These are phyloP conservation scores for Karalla daura DNA, from an alignment of 2,797 vertebrate species.

Conservation along the genomic window DNA sequence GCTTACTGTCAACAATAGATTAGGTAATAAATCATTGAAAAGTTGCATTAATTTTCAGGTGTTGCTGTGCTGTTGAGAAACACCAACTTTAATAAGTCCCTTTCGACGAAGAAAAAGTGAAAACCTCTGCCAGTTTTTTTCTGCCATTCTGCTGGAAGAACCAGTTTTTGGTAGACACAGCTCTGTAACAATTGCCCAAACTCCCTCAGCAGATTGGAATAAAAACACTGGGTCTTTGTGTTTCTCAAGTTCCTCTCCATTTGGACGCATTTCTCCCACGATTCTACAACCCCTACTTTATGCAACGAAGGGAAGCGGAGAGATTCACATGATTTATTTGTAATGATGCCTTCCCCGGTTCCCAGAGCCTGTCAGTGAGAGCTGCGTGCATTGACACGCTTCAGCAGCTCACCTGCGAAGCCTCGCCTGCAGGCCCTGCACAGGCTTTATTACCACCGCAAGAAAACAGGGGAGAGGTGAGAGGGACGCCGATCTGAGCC, in stretches of 20 bases:
- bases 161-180: constrained; percentile 26
- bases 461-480: constrained; percentile 22
- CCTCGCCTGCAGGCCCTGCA: constrained; percentile 53
- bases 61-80: neutral
- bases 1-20: neutral
- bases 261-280: constrained; percentile 25
- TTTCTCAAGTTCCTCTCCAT: neutral
- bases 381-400: constrained; percentile 61
- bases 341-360: constrained; percentile 29
- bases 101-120: neutral
- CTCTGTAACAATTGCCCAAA: neutral
- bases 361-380: constrained; percentile 27
- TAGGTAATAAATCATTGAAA: neutral
- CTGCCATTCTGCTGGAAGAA: constrained; percentile 37
- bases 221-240: constrained; percentile 7
- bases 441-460: constrained; percentile 33
- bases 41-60: neutral
- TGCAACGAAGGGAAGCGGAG: constrained; percentile 10
- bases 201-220: constrained; percentile 2
- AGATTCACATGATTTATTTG: constrained; percentile 44
- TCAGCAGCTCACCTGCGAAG: constrained; percentile 42
- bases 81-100: neutral
- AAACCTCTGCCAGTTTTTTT: neutral
- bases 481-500: neutral
- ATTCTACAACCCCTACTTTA: constrained; percentile 11